Evolutionary conservation across 1,140 invertebrate genomes (phyloP).

Genomic region (Drosophila subobscura): DNA sequence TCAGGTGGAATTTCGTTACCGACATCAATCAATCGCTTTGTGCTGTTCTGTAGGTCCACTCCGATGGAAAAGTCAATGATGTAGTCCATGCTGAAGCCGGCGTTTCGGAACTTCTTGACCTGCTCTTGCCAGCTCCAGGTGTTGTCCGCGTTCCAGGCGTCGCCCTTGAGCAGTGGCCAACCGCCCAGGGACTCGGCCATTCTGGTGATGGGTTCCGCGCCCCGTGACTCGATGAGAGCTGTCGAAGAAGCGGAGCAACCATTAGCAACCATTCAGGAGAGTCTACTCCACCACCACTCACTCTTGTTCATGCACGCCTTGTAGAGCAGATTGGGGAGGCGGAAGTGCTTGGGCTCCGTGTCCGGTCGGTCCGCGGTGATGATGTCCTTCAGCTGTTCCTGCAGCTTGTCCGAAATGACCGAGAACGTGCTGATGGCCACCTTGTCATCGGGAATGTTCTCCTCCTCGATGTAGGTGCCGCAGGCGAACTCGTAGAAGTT

Average conservation of each 20-base stretch:
- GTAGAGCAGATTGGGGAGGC: slow-evolving; percentile 90
- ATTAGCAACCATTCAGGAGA: background rate
- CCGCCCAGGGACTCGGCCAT: slow-evolving; percentile 92
- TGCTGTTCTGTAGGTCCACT: slow-evolving; percentile 96
- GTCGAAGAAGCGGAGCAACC: background rate
- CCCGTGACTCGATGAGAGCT: slow-evolving; percentile 90
- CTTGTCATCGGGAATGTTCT: slow-evolving; percentile 92
- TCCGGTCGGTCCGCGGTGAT: slow-evolving; percentile 88
- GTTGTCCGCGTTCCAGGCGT: slow-evolving; percentile 88
- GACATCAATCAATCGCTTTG: slow-evolving; percentile 93
- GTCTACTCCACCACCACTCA: slow-evolving; percentile 84
- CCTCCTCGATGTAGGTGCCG: slow-evolving; percentile 89
- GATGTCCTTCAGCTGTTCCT: slow-evolving; percentile 90
- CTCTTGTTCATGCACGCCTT: slow-evolving; percentile 94
- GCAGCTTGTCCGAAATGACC: slow-evolving; percentile 90
- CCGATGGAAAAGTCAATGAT: slow-evolving; percentile 96
- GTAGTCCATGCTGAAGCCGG: slow-evolving; percentile 95
- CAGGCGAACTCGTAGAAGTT: slow-evolving; percentile 95
- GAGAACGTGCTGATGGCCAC: slow-evolving; percentile 92
- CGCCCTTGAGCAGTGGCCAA: slow-evolving; percentile 94
- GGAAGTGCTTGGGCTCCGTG: slow-evolving; percentile 89
- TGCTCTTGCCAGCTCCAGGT: slow-evolving; percentile 92
- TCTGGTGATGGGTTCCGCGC: slow-evolving; percentile 88
- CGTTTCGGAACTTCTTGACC: slow-evolving; percentile 90
- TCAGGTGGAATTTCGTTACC: slow-evolving; percentile 79